Conservation (phyloP, 2,888 invertebrate species). For the Unio delphinus region DNA sequence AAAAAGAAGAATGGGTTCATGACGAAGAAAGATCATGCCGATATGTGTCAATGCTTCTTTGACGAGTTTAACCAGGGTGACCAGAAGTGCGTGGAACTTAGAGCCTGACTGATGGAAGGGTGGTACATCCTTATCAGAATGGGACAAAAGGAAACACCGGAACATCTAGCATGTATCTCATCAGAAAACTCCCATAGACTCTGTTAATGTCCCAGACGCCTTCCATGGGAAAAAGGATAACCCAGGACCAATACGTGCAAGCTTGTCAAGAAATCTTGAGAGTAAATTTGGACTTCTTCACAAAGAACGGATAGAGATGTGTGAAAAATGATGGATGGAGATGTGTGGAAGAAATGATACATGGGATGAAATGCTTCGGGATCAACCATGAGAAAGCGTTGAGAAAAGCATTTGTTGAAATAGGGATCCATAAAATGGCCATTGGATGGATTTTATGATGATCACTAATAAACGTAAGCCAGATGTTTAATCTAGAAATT, state of each 20-base stretch:
- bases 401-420: conserved; percentile 44
- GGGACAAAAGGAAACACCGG: conserved; percentile 16
- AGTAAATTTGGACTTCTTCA: conserved; percentile 35
- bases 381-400: conserved; percentile 37
- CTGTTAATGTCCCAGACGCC: conserved; percentile 35
- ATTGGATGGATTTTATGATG: conserved; percentile 57
- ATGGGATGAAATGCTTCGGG: conserved; percentile 52
- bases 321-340: conserved; percentile 22
- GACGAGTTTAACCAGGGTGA: conserved; percentile 38
- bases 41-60: conserved; percentile 46
- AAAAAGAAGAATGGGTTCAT: conserved; percentile 47
- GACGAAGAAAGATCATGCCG: conserved; percentile 32
- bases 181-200: conserved; percentile 28
- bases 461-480: conserved; percentile 38
- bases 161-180: conserved; percentile 7
- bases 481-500: too few relatives aligned
- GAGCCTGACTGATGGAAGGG: too few relatives aligned
- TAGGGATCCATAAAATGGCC: conserved; percentile 52
- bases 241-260: conserved; percentile 46
- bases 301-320: conserved; percentile 33
- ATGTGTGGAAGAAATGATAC: conserved; percentile 37
- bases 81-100: conserved; percentile 31
- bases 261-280: conserved; percentile 45
- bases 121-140: conserved; percentile 36
- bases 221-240: conserved; percentile 32